Conservation (phyloP, 1,140 invertebrate genomes). For the Branchinecta lynchi region DNA sequence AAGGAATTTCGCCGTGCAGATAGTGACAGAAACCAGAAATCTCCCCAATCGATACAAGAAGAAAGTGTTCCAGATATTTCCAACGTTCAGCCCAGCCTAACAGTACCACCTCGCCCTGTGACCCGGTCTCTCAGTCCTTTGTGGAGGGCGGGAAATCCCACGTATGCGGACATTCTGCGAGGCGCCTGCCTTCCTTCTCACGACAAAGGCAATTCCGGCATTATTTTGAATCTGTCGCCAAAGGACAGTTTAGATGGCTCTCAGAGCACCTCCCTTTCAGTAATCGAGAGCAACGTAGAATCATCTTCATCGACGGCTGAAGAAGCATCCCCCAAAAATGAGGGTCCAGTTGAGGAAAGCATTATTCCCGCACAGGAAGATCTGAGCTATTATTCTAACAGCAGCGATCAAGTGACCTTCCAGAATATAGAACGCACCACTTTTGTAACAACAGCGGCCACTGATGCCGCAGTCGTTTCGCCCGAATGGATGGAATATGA, state of each 20-base stretch:
- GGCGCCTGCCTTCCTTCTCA: constrained; percentile 31
- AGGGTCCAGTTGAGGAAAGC: not conserved
- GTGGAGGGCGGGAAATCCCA: constrained; percentile 40
- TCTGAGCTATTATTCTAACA: no score
- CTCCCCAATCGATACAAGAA: not conserved
- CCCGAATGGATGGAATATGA: no score
- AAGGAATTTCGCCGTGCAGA: not conserved
- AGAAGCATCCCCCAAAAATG: not conserved
- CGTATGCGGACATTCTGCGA: constrained; percentile 58
- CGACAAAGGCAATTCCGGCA: constrained; percentile 15
- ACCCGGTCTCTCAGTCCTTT: constrained; percentile 49
- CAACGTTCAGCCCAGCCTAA: not conserved
- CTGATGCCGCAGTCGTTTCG: no score
- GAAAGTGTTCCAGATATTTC: constrained; percentile 1
- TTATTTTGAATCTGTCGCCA: constrained; percentile 13
- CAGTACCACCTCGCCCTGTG: not conserved
- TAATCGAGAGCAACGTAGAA: not conserved
- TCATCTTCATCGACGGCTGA: constrained; percentile 3
- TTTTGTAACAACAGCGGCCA: no score
- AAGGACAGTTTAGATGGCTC: not conserved
- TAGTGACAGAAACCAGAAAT: not conserved
- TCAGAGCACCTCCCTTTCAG: not conserved
- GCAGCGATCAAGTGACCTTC: no score
- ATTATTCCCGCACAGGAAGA: not conserved
- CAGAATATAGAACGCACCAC: no score